A percentile compares a stretch with the other conserved stretches of the same genome.
These are phyloP conservation scores for Cyrtodaria siliqua DNA, from an alignment of 2,888 invertebrate species.

Conservation along the genomic window DNA sequence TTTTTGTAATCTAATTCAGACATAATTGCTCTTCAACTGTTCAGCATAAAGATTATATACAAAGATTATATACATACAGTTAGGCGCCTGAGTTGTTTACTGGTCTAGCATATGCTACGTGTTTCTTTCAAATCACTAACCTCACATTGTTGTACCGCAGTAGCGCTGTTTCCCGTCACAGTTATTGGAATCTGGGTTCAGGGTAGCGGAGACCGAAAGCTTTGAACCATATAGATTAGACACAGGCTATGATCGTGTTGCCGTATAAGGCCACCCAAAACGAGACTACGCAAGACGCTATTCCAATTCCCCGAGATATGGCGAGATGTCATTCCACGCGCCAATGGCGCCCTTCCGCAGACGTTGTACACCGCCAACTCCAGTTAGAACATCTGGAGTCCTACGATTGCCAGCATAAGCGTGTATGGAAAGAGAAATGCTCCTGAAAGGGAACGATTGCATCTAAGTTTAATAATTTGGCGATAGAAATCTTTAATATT, in stretches of 20 bases:
- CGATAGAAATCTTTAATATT: no score
- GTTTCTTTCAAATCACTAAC: no score
- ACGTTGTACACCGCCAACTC: constrained; percentile 97
- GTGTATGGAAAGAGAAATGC: constrained; percentile 98
- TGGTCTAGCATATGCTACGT: no score
- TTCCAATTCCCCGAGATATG: constrained; percentile 97
- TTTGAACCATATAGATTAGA: constrained; percentile 96
- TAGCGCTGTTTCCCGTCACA: constrained; percentile 38
- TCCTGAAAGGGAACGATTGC: no score
- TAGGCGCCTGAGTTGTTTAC: no score
- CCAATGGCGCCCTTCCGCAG: constrained; percentile 95
- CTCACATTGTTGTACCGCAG: constrained; percentile 58
- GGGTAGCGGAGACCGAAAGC: constrained; percentile 94
- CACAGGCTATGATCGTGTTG: constrained; percentile 98
- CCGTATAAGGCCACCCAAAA: constrained; percentile 97
- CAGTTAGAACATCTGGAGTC: constrained; percentile 96
- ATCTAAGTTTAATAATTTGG: no score
- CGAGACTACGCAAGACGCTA: constrained; percentile 95
- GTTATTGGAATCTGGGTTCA: constrained; percentile 92
- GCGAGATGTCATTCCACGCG: no score
- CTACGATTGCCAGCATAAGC: constrained; percentile 94
- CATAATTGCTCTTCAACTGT: no score
- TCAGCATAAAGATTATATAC: no score
- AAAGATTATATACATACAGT: no score
- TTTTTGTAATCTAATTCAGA: no score